phyloP scores from a whole-genome alignment of 2,797 vertebrate species.

The Phyllotis vaccarum region DNA sequence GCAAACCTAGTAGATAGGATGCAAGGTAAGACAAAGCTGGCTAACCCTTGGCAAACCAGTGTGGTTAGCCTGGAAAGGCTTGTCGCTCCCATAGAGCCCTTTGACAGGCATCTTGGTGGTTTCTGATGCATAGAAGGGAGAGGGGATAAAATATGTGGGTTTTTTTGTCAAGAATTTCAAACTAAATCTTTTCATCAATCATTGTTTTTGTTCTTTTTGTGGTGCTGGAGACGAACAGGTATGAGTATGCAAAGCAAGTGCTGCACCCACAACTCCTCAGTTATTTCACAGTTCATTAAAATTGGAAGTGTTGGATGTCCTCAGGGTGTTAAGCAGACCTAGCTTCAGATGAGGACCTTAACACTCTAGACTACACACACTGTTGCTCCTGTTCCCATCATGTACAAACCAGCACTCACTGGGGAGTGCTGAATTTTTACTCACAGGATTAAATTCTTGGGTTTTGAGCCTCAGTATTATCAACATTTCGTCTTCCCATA shows the following conservation, averaged over 20 bases:
- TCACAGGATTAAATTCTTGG: slow-evolving; percentile 3
- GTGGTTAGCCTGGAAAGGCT: not conserved
- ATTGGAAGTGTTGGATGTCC: not conserved
- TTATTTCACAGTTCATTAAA: not conserved
- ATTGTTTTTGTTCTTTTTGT: not conserved
- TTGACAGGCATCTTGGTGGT: not conserved
- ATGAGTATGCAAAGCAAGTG: too few relatives aligned
- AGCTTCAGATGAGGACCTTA: not conserved
- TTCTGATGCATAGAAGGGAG: not conserved
- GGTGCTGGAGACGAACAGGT: not conserved
- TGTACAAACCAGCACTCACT: not conserved
- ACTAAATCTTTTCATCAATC: slow-evolving; percentile 28
- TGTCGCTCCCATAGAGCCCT: not conserved
- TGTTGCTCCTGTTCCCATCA: not conserved
- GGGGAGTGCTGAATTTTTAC: slow-evolving; percentile 29
- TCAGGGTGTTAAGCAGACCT: not conserved
- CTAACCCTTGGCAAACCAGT: not conserved
- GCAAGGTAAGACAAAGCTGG: not conserved
- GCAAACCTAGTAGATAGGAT: not conserved
- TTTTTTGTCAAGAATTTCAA: slow-evolving; percentile 38
- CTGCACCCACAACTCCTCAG: not conserved
- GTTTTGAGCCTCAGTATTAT: slow-evolving; percentile 3
- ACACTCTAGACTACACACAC: not conserved
- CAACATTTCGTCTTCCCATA: slow-evolving; percentile 39
- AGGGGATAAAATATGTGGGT: not conserved